Evolutionary conservation across 1,140 invertebrate genomes (phyloP).

Genomic region (Sarcophaga peregrina): DNA sequence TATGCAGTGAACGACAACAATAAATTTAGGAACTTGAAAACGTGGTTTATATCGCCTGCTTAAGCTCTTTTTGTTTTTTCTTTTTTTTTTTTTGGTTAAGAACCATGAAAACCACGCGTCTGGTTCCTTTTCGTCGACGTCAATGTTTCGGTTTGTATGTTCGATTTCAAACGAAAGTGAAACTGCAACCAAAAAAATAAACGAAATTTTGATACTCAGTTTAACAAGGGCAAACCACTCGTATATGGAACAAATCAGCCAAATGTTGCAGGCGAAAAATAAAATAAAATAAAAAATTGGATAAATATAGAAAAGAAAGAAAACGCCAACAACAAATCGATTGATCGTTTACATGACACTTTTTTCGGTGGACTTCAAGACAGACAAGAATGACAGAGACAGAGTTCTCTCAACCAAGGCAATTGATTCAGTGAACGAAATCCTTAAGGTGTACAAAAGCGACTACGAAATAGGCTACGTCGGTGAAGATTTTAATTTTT

Average conservation of each 20-base stretch:
- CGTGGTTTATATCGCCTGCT: conserved; percentile 8
- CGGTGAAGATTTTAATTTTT: too few relatives aligned
- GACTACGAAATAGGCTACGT: too few relatives aligned
- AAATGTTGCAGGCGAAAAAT: conserved; percentile 7
- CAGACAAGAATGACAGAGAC: background rate
- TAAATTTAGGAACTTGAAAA: background rate
- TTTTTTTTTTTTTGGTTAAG: background rate
- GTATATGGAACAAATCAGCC: conserved; percentile 2
- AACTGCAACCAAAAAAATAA: background rate
- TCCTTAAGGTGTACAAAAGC: background rate
- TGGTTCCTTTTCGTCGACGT: background rate
- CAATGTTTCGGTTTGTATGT: background rate
- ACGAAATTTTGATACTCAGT: background rate
- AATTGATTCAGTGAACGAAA: background rate
- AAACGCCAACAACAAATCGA: conserved; percentile 31
- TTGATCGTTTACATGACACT: conserved; percentile 40
- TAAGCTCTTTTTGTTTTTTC: background rate
- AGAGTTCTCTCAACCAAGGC: background rate
- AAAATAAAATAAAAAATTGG: background rate
- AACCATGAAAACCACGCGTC: background rate
- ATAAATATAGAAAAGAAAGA: background rate
- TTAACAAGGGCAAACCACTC: background rate
- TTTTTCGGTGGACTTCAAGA: conserved; percentile 19
- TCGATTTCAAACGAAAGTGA: conserved; percentile 34
- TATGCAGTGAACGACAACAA: background rate